Evolutionary conservation across 2,113 vertebrate genomes (phyloP).

Genomic region (Gnathonemus longibarbis): DNA sequence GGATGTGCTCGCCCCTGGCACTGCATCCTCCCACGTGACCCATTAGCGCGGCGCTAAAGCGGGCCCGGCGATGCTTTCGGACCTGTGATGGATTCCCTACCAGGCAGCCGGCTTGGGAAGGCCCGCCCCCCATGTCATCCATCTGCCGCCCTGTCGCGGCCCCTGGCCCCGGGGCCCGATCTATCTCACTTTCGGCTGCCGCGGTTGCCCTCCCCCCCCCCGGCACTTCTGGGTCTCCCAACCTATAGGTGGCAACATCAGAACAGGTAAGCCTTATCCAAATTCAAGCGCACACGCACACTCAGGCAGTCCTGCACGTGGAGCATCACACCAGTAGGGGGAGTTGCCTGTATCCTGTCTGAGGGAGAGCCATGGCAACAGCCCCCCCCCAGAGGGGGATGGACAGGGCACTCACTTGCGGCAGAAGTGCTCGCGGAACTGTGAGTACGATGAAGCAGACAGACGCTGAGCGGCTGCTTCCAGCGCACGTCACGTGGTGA

Average conservation of each 20-base stretch:
- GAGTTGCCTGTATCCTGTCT: neutral
- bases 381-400: neutral
- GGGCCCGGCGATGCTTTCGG: neutral
- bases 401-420: neutral
- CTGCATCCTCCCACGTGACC: constrained; percentile 3
- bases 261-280: constrained; percentile 36
- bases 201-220: neutral
- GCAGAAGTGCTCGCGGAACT: neutral
- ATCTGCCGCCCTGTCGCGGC: neutral
- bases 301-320: neutral
- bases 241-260: neutral
- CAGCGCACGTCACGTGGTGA: neutral
- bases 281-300: constrained; percentile 44
- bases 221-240: neutral
- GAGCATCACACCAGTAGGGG: neutral
- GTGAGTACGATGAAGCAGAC: neutral
- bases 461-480: neutral
- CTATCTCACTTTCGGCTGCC: neutral
- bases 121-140: neutral
- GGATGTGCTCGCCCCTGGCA: constrained; percentile 18
- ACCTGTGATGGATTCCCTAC: neutral
- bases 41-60: neutral
- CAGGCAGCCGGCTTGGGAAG: neutral
- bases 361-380: neutral
- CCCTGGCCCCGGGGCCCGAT: neutral